phyloP scores from a whole-genome alignment of 2,888 invertebrate genomes.

The Antheraea assamensis region DNA sequence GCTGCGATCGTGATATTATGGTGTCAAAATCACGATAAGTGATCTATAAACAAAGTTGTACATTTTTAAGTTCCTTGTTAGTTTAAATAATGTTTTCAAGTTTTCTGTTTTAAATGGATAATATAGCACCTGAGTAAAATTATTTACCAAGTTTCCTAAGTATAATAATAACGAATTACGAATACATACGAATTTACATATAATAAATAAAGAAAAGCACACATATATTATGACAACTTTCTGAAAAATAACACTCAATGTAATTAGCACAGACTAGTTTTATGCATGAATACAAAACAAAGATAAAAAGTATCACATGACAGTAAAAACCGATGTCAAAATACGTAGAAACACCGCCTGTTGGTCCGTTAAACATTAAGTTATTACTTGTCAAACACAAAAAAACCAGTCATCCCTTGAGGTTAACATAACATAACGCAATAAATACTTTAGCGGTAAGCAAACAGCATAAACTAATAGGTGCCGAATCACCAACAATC shows the following conservation, averaged over 20 bases:
- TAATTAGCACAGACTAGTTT: background rate
- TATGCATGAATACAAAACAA: slow-evolving; percentile 22
- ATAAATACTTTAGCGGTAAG: slow-evolving; percentile 68
- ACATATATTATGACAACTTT: background rate
- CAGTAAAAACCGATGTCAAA: slow-evolving; percentile 30
- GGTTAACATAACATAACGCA: slow-evolving; percentile 78
- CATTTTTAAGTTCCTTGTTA: background rate
- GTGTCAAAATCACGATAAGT: background rate
- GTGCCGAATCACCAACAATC: slow-evolving; percentile 70
- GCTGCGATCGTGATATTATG: background rate
- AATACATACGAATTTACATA: too few relatives aligned
- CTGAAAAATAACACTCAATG: background rate
- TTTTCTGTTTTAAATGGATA: background rate
- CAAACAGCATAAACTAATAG: slow-evolving; percentile 70
- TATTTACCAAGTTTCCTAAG: too few relatives aligned
- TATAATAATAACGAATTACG: too few relatives aligned
- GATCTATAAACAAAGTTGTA: background rate
- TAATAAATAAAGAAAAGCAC: background rate
- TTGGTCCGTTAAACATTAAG: slow-evolving; percentile 57
- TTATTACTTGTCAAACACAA: slow-evolving; percentile 73
- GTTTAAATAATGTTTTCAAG: background rate
- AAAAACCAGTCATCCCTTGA: slow-evolving; percentile 78
- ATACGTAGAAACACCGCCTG: slow-evolving; percentile 33
- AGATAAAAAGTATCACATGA: slow-evolving; percentile 27
- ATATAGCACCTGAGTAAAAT: too few relatives aligned